Evolutionary conservation across 2,888 invertebrate genomes (phyloP).

Genomic region (Allophyes oxyacanthae): DNA sequence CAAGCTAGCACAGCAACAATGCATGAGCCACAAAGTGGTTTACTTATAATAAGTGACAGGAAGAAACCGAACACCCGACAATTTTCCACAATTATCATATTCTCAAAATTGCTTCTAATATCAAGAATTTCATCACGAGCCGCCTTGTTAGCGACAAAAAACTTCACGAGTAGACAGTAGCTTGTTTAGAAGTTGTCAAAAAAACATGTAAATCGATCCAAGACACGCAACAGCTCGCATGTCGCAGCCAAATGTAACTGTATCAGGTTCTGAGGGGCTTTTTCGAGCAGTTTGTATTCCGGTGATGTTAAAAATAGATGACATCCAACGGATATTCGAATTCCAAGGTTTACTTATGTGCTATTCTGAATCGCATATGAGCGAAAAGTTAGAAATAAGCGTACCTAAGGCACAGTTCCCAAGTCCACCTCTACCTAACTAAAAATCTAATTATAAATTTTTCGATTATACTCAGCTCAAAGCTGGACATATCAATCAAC

Average conservation of each 20-base stretch:
- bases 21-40: conserved; percentile 38
- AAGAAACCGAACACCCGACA: conserved; percentile 43
- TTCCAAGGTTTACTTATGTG: conserved; percentile 11
- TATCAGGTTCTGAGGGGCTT: conserved; percentile 45
- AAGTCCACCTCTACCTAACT: too few species aligned
- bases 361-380: conserved; percentile 2
- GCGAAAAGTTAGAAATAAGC: too few species aligned
- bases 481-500: too few species aligned
- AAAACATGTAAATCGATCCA: conserved; percentile 83
- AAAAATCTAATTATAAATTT: too few species aligned
- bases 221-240: conserved; percentile 78
- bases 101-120: conserved; percentile 65
- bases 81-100: conserved; percentile 59
- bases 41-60: conserved; percentile 51
- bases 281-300: conserved; percentile 38
- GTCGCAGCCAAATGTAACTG: conserved; percentile 49
- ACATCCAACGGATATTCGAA: conserved; percentile 22
- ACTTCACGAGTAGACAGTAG: conserved; percentile 78
- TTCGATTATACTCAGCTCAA: too few species aligned
- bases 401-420: too few species aligned
- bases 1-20: conserved; percentile 15
- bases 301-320: conserved; percentile 37
- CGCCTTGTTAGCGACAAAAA: conserved; percentile 70
- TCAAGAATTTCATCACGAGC: conserved; percentile 67
- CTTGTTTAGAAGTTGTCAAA: conserved; percentile 74